Conservation (phyloP, 2,113 vertebrate species). For the Carollia perspicillata region DNA sequence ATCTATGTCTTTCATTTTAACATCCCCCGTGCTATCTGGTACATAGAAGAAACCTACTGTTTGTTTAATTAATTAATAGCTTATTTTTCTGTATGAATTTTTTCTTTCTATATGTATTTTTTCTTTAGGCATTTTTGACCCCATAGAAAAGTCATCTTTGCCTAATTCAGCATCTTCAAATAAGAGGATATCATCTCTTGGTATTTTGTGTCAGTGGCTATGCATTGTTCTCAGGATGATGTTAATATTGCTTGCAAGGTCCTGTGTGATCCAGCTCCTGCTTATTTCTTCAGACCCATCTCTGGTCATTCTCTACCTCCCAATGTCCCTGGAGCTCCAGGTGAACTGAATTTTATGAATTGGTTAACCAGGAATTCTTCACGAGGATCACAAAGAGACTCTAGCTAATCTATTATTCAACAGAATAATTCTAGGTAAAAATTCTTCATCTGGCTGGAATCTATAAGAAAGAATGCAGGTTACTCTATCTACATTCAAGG, state of each 20-base stretch:
- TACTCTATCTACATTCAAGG: neutral
- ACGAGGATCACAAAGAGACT: neutral
- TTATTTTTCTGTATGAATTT: neutral
- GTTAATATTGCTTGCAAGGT: neutral
- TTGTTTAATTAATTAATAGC: neutral
- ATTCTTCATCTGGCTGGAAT: neutral
- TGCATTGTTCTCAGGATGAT: neutral
- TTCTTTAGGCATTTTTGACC: neutral
- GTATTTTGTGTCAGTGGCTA: neutral
- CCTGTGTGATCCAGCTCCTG: neutral
- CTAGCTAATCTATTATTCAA: slow-evolving; percentile 4
- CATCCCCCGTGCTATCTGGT: neutral
- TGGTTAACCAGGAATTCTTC: neutral
- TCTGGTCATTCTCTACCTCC: neutral
- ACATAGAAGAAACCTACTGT: neutral
- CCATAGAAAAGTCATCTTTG: neutral
- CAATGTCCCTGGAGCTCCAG: neutral
- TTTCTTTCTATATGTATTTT: neutral
- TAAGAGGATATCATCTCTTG: neutral
- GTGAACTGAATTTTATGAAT: neutral
- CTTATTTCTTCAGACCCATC: neutral
- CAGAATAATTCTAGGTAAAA: slow-evolving; percentile 28
- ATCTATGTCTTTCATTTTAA: neutral
- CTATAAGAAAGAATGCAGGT: neutral
- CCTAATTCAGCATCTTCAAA: neutral